Percentiles rank a stretch among this genome's conserved stretches.
These are phyloP conservation scores for Psettodes erumei DNA, from an alignment of 2,113 vertebrate species.

Conservation along the genomic window DNA sequence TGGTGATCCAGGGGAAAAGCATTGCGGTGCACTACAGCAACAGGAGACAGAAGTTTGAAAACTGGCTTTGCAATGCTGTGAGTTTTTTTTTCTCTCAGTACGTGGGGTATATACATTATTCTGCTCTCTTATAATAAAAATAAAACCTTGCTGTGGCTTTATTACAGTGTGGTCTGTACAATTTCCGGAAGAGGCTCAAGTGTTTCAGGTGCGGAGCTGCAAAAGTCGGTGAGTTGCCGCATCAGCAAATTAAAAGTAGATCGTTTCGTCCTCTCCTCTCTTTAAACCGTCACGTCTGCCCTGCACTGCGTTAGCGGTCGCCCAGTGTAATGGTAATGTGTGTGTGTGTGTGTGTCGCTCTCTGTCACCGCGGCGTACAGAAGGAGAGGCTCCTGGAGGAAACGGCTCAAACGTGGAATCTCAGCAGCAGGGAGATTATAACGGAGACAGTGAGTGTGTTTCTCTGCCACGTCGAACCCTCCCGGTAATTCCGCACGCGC, in stretches of 20 bases:
- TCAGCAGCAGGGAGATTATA: conserved; percentile 89
- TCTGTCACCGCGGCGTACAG: conserved; percentile 67
- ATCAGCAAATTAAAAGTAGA: neutral
- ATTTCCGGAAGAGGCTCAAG: conserved; percentile 96
- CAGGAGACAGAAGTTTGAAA: conserved; percentile 93
- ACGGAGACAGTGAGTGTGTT: conserved; percentile 90
- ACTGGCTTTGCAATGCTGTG: conserved; percentile 96
- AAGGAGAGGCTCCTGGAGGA: conserved; percentile 85
- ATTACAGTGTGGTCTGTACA: conserved; percentile 93
- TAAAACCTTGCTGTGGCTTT: conserved; percentile 52
- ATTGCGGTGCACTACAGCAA: conserved; percentile 96
- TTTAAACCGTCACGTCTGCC: neutral
- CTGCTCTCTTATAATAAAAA: neutral
- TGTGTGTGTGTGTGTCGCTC: neutral
- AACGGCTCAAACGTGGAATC: conserved; percentile 84
- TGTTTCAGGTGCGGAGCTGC: conserved; percentile 94
- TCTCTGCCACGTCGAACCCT: neutral
- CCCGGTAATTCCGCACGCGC: neutral
- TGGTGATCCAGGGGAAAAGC: conserved; percentile 93
- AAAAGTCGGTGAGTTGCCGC: conserved; percentile 86
- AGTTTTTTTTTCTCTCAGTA: conserved; percentile 10
- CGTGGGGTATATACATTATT: too few relatives aligned
- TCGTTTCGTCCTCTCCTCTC: neutral
- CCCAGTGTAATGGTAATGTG: neutral
- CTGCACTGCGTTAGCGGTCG: neutral